These are phyloP conservation scores for Furcifer pardalis DNA, from an alignment of 2,797 vertebrate species.

Conservation along the genomic window DNA sequence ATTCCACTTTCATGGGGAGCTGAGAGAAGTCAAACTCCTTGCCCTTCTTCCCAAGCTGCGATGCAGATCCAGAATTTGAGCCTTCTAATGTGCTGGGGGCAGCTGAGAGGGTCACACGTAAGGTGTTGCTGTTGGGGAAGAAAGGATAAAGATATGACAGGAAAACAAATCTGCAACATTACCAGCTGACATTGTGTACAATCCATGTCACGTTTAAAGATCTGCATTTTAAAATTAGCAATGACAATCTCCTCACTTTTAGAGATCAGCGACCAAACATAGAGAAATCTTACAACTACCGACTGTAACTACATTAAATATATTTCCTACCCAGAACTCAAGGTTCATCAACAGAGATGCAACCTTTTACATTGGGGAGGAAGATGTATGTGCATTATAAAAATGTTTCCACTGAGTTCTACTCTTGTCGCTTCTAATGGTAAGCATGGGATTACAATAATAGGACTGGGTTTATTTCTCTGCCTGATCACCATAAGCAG, in stretches of 20 bases:
- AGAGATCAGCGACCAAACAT: background rate
- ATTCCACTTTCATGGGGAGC: constrained; percentile 90
- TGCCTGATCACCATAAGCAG: no score
- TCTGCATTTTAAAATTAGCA: background rate
- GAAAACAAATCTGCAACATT: background rate
- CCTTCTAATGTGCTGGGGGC: constrained; percentile 91
- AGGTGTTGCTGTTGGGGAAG: constrained; percentile 85
- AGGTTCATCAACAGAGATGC: background rate
- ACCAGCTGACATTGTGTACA: background rate
- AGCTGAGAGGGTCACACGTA: constrained; percentile 90
- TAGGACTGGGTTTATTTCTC: background rate
- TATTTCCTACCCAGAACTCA: background rate
- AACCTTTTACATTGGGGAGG: background rate
- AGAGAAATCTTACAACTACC: background rate
- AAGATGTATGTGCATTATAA: background rate
- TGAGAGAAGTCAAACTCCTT: constrained; percentile 97
- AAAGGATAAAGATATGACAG: constrained; percentile 6
- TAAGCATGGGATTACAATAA: background rate
- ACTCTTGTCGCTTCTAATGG: background rate
- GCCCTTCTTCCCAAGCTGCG: constrained; percentile 91
- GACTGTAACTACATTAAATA: background rate
- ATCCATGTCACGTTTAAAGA: background rate
- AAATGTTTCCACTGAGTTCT: background rate
- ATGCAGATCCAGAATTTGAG: constrained; percentile 70
- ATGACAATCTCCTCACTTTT: background rate